phyloP scores from a whole-genome alignment of 2,113 vertebrate genomes.

The Dicaeum eximium region DNA sequence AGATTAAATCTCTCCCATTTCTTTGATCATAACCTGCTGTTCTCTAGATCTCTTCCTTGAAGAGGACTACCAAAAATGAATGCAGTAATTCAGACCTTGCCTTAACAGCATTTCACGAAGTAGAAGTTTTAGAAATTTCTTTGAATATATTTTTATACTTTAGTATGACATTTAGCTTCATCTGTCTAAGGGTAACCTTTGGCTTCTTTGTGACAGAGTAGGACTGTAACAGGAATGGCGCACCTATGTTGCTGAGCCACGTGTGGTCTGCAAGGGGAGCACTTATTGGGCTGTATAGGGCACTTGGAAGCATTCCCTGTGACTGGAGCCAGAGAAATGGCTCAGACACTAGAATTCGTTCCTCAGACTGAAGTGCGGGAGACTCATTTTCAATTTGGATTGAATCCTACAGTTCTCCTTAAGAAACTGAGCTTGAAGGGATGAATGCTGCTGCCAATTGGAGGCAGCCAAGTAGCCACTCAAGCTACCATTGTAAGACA shows the following conservation, averaged over 20 bases:
- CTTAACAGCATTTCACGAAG: neutral
- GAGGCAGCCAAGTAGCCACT: neutral
- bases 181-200: neutral
- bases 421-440: neutral
- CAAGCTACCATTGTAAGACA: neutral
- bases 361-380: neutral
- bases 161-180: neutral
- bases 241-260: neutral
- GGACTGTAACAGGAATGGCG: neutral
- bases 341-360: neutral
- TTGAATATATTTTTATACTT: neutral
- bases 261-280: neutral
- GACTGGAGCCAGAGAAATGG: neutral
- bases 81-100: neutral
- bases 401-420: neutral
- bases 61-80: neutral
- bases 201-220: neutral
- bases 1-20: neutral
- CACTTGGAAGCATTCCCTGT: neutral
- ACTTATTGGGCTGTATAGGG: fast-evolving
- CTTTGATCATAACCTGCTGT: slow-evolving; percentile 1
- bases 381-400: neutral
- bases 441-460: neutral
- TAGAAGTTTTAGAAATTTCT: neutral
- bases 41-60: neutral